phyloP scores from a whole-genome alignment of 2,797 vertebrate species.

The Enteromius unitaeniatus region DNA sequence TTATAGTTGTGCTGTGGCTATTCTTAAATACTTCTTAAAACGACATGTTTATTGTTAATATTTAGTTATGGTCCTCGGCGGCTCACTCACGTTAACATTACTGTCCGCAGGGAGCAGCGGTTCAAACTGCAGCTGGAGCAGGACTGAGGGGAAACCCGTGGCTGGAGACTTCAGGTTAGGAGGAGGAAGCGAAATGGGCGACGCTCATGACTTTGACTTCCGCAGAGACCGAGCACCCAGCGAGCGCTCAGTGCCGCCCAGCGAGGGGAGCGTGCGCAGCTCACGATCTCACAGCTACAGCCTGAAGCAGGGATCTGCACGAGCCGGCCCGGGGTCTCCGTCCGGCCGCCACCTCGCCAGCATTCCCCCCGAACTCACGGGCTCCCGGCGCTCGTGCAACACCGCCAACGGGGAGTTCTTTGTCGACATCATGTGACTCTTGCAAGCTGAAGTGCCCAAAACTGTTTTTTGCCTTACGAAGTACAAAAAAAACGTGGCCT shows the following conservation, averaged over 20 bases:
- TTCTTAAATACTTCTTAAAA: no score
- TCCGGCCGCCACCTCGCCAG: conserved; percentile 88
- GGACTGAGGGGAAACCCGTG: conserved; percentile 81
- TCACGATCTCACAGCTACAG: conserved; percentile 88
- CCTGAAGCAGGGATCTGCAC: conserved; percentile 80
- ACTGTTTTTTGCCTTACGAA: conserved; percentile 32
- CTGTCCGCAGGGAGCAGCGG: conserved; percentile 88
- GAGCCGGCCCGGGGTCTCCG: conserved; percentile 85
- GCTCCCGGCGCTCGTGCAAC: conserved; percentile 97
- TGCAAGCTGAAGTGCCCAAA: conserved; percentile 29
- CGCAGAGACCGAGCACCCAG: conserved; percentile 86
- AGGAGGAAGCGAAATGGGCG: conserved; percentile 79
- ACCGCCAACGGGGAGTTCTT: conserved; percentile 98
- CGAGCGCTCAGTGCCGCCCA: conserved; percentile 86
- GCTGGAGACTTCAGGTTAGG: conserved; percentile 83
- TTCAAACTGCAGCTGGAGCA: conserved; percentile 92
- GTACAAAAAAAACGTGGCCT: conserved; percentile 24
- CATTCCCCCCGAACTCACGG: conserved; percentile 94
- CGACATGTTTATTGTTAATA: no score
- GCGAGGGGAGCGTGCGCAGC: conserved; percentile 87
- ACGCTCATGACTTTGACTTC: conserved; percentile 82
- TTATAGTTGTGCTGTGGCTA: no score
- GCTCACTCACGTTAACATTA: neutral
- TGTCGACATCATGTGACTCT: conserved; percentile 97
- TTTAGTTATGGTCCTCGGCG: no score